Evolutionary conservation across 2,888 invertebrate genomes (phyloP), one percentile per base, ranked within the genome.

Genomic region (Morpho deidamia): DNA sequence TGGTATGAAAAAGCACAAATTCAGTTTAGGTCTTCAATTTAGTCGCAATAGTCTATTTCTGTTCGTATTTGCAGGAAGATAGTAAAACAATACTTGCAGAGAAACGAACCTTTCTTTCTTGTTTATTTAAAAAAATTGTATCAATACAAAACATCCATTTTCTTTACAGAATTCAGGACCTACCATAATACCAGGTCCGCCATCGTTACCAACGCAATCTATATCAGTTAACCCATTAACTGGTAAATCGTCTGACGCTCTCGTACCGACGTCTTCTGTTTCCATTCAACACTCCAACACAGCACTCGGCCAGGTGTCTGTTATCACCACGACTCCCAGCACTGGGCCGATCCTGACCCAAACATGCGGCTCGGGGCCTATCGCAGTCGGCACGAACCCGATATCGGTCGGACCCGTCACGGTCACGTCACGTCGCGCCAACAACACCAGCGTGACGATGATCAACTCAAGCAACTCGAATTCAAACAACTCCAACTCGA

Each of bases 391-490:
- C 5, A 45, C 69, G 12, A 78, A 74, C 53, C 73, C 78, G 5
- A 69, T 76, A 3, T 70, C 80, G 1, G 84, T 92, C 7, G 92
- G 93, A 0, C 92, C 93, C 7, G 92, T 92, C 10, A 90, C 92
- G 14, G 93, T 93, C 40, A 92, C 93, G 37, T 88, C 91, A 37
- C 84, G 92, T 3, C 87, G 93, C 48, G 91, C 91, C 23, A 94
- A 93, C 72, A 95, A 95, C 74, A 95, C 95, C n/a, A 95, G 93
- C 69, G 94, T 95, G 1, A 95, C 95, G 1, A 88, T 95, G 70
- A 91, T 95, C 53, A 94, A 93, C 73, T 89, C 91, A 1, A 66
- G 61, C 50, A 61, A 66, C 47, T 71, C 87, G 59, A 90, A 92
- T 72, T 88, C 91, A 3, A 65, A 60, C 46, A 62, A 65, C 41